phyloP scores from a whole-genome alignment of 1,140 invertebrate genomes.

The Steinernema khuongi region DNA sequence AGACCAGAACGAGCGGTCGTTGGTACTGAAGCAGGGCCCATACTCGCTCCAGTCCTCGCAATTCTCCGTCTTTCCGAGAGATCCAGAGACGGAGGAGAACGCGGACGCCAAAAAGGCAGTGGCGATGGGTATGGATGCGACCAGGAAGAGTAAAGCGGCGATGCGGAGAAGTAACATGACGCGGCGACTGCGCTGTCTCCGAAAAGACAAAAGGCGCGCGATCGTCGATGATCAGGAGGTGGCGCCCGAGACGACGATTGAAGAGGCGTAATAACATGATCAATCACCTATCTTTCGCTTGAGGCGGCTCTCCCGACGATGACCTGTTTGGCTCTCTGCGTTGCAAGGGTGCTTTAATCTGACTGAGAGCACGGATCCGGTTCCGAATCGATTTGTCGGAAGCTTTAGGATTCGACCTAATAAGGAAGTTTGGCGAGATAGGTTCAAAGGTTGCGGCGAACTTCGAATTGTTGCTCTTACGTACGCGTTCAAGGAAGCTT shows the following conservation, averaged over 20 bases:
- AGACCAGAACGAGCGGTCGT: conserved; percentile 43
- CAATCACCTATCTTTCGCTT: conserved; percentile 14
- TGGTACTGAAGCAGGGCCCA: conserved; percentile 46
- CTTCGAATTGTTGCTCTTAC: no score
- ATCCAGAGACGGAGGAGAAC: conserved; percentile 43
- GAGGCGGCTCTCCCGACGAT: background rate
- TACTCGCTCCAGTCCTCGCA: conserved; percentile 45
- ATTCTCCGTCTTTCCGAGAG: conserved; percentile 30
- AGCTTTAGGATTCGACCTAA: background rate
- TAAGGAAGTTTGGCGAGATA: background rate
- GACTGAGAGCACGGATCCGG: background rate
- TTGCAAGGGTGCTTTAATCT: background rate
- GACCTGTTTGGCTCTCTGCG: background rate
- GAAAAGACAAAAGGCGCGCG: conserved; percentile 4
- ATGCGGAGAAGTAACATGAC: conserved; percentile 11
- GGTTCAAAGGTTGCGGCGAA: background rate
- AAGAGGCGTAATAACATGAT: conserved; percentile 19
- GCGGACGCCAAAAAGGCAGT: conserved; percentile 43
- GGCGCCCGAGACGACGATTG: background rate
- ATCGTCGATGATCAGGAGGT: conserved; percentile 6
- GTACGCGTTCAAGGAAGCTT: no score
- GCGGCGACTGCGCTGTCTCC: background rate
- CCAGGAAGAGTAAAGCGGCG: conserved; percentile 23
- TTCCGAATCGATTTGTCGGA: background rate
- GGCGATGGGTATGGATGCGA: conserved; percentile 21